A percentile compares a stretch with the other conserved stretches of the same genome.
Conservation (phyloP, 2,888 invertebrate genomes). For the Proisotoma minuta region DNA sequence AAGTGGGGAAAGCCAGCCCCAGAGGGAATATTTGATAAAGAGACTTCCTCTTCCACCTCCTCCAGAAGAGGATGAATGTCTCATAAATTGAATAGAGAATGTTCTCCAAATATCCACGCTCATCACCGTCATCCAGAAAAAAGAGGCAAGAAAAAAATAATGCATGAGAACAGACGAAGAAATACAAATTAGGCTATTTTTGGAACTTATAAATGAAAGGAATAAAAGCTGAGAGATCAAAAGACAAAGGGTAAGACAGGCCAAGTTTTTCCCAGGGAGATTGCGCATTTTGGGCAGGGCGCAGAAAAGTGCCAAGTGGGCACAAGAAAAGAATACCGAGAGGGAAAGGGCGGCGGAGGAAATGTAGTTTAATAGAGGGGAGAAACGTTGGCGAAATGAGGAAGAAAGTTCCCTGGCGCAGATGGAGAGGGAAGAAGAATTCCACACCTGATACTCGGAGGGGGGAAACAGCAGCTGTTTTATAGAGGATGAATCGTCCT, state of each 20-base stretch:
- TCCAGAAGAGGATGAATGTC: constrained; percentile 24
- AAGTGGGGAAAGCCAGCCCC: constrained; percentile 52
- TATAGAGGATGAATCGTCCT: not conserved
- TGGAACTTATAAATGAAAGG: constrained; percentile 41
- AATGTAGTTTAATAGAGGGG: constrained; percentile 47
- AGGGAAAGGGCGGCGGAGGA: constrained; percentile 49
- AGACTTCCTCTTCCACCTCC: constrained; percentile 19
- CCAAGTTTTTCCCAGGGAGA: constrained; percentile 52
- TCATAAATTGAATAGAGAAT: constrained; percentile 47
- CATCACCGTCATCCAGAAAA: constrained; percentile 55
- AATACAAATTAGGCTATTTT: not conserved
- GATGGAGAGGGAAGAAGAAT: constrained; percentile 41
- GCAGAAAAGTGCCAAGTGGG: constrained; percentile 50
- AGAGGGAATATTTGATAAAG: constrained; percentile 49
- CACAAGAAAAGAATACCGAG: constrained; percentile 49
- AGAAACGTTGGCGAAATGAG: constrained; percentile 38
- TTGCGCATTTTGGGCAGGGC: constrained; percentile 50
- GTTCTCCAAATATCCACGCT: constrained; percentile 53
- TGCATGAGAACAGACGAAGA: constrained; percentile 50
- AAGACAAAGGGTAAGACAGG: constrained; percentile 50
- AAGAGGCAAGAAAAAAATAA: constrained; percentile 52
- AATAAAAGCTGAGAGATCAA: constrained; percentile 51
- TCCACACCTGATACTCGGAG: constrained; percentile 45
- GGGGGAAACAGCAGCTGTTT: constrained; percentile 18
- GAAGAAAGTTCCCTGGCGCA: constrained; percentile 38